Percentiles rank a stretch among this genome's conserved stretches.
Conservation (phyloP, 2,113 vertebrate species). For the Syngnathus floridae region DNA sequence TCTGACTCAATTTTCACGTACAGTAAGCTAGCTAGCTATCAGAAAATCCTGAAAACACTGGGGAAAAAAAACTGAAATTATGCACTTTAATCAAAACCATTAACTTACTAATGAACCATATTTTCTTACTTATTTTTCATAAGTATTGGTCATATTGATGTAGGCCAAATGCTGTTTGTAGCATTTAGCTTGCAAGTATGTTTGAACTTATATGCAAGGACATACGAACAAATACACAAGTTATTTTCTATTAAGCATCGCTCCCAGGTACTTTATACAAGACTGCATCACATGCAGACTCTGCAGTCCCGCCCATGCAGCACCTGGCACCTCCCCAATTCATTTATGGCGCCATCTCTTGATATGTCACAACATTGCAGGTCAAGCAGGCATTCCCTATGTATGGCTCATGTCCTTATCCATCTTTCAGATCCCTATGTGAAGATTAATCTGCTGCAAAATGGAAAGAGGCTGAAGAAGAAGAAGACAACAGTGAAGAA, state of each 20-base stretch:
- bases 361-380: slow-evolving; percentile 38
- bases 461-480: slow-evolving; percentile 94
- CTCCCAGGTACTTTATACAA: not conserved
- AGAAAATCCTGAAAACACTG: not conserved
- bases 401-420: not conserved
- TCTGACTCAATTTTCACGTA: not conserved
- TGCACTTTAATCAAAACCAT: too few species aligned
- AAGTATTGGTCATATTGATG: too few species aligned
- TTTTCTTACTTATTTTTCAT: too few species aligned
- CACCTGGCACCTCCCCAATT: slow-evolving; percentile 11
- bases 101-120: too few species aligned
- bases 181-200: too few species aligned
- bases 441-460: slow-evolving; percentile 96
- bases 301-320: slow-evolving; percentile 57
- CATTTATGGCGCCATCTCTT: slow-evolving; percentile 55
- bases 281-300: slow-evolving; percentile 55
- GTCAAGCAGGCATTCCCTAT: not conserved
- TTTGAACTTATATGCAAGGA: too few species aligned
- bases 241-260: too few species aligned
- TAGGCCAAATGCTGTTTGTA: too few species aligned
- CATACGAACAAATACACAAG: too few species aligned
- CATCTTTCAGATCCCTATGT: slow-evolving; percentile 84
- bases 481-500: slow-evolving; percentile 99
- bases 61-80: too few species aligned
- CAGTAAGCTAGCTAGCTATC: not conserved